These are phyloP conservation scores for Cephus sareptanus DNA, from an alignment of 2,888 invertebrate species.

Conservation along the genomic window DNA sequence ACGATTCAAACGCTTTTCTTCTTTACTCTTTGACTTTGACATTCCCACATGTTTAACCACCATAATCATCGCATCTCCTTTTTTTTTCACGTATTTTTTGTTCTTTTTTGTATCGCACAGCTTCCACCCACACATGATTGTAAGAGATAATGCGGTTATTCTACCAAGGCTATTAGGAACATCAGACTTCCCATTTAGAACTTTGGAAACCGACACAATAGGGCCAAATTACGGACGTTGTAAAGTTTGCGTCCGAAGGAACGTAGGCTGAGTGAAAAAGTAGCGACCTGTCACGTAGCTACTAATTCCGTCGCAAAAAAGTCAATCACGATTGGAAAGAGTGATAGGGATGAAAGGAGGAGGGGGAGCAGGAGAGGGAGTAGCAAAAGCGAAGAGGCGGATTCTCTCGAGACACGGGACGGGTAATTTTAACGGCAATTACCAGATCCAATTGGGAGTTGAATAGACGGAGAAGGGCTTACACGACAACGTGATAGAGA, in stretches of 20 bases:
- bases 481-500: conserved; percentile 26
- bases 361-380: conserved; percentile 14
- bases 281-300: neutral
- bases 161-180: neutral
- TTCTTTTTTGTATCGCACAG: neutral
- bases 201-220: neutral
- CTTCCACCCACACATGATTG: neutral
- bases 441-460: conserved; percentile 53
- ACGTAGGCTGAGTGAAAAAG: neutral
- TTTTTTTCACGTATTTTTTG: neutral
- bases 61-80: neutral
- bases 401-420: conserved; percentile 22
- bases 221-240: neutral
- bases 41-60: neutral
- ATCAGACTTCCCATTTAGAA: neutral
- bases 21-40: neutral
- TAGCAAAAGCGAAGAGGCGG: conserved; percentile 12
- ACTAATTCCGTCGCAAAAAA: conserved; percentile 11
- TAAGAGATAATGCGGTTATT: neutral
- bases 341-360: conserved; percentile 21
- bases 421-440: conserved; percentile 55
- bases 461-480: conserved; percentile 51
- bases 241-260: neutral
- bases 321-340: conserved; percentile 9
- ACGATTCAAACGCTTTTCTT: neutral